Base-by-base conservation (phyloP, 2,797 vertebrate species). In the Chanos chanos region DNA sequence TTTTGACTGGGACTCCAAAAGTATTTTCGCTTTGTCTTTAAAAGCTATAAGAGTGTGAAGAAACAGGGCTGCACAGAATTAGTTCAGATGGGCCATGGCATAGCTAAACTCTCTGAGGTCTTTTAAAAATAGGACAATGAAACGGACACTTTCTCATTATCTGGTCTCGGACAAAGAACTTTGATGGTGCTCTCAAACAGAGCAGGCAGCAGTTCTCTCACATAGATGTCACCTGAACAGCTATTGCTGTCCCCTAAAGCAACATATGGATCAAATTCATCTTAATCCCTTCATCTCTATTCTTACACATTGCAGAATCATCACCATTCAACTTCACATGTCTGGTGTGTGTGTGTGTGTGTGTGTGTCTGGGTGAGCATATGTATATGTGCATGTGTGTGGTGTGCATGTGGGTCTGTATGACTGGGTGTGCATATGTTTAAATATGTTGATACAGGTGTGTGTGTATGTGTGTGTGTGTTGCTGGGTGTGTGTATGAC, bases 51-150 rank as follows among this genome's bases (percentile, higher is more conserved):
- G 45, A 49, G 44, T 19, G 48, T 33, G 10, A 68, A 65, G 75
- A 80, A 75, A 66, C 34, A 58, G 66, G 77, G 72, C 75, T 69
- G 67, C 64, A 56, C 45, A 71, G 69, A 73, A 78, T 83, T 82
- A 82, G 52, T 44, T 66, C 34, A 50, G 41, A 71, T 77, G 67
- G 64, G 60, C 66, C 58, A 54, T 67, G 44, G n/a, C 65, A 63
- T 49, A 56, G 41, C 19, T 60, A 56, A 64, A 64, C 50, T 58
- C 50, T 58, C 48, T 64, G 56, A 47, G 51, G 48, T 31, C 64
- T 49, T 40, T 31, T 70, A 65, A 70, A 70, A 69, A 67, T 47
- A 68, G 56, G 57, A 28, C 40, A 55, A 48, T 69, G 57, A 71
- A 61, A 50, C 53, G 56, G 27, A 18, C 55, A 52, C 40, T 44